Base-by-base conservation (phyloP, 35 echinoderm and acorn worm genomes). In the Diadema setosum region DNA sequence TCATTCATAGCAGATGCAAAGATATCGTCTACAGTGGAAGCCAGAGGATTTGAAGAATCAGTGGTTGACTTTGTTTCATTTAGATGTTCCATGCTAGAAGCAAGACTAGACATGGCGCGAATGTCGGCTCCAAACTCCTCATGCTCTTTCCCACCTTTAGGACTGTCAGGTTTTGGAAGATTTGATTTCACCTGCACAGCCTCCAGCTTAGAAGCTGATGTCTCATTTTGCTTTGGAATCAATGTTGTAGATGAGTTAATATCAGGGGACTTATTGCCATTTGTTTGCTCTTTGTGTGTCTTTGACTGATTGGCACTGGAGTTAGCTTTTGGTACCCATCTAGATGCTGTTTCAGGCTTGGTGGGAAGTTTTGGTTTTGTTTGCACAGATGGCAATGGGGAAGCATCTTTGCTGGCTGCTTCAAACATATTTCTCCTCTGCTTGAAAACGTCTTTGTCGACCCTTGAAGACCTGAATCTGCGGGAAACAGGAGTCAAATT, bases 1-100 rank as follows among this genome's bases (percentile, higher is more conserved):
- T 83, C 81, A 36, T 92, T 84, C 55, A 87, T 87, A 42, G 78
- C 84, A 45, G 90, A 86, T 35, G 89, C 83, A 82, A 92, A 92
- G 11, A 92, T 92, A 45, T 92, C 52, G 36, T 92, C 90, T 55
- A 92, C 90, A 23, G 80, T 83, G 45, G 64, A 81, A 40, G 42
- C 73, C 24, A 88, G 70, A n/a, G 42, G 58, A 45, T 90, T 69
- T n/a, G 41, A 34, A 55, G 74, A 58, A 37, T 65, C 55, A 5
- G 42, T 70, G 8, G 11, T 17, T 74, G 56, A 33, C 12, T 82
- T 43, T 1, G 40, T 34, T 42, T 87, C 85, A 44, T 78, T 78
- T 3, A 78, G 37, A 36, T 78, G 73, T n/a, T 78, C 73, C 73
- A 78, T 78, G 44, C 73, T 78, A 5, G 73, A 78, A 7, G 73